Conservation (phyloP, 1,140 invertebrate genomes). For the Drosophila suzukii region DNA sequence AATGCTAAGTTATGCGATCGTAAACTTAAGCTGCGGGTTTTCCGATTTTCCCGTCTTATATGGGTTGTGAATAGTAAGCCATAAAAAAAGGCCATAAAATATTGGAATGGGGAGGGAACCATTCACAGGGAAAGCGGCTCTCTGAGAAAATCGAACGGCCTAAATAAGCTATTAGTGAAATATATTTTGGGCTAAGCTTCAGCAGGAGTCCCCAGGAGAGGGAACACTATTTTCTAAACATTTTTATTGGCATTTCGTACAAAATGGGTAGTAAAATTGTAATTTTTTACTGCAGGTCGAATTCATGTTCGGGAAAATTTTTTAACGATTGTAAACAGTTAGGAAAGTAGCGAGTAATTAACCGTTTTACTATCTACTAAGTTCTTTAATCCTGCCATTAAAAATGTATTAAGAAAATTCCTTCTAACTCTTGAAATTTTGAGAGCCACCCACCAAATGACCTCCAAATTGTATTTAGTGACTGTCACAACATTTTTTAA, state of each 20-base stretch:
- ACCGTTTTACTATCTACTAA: neutral
- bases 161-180: slow-evolving; percentile 17
- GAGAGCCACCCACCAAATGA: slow-evolving; percentile 11
- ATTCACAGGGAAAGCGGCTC: slow-evolving; percentile 1
- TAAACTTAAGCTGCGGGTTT: slow-evolving; percentile 37
- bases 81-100: slow-evolving; percentile 6
- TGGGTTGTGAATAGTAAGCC: neutral
- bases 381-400: neutral
- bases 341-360: neutral
- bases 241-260: neutral
- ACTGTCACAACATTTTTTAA: slow-evolving; percentile 19
- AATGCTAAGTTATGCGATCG: slow-evolving; percentile 47
- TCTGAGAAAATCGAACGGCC: slow-evolving; percentile 1
- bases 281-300: neutral
- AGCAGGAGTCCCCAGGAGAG: neutral
- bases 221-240: neutral
- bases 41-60: neutral
- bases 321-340: neutral
- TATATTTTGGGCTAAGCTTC: neutral
- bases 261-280: neutral
- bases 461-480: slow-evolving; percentile 14
- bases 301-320: neutral
- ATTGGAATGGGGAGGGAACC: slow-evolving; percentile 1
- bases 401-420: neutral
- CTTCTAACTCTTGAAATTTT: neutral